A percentile compares a stretch with the other conserved stretches of the same genome.
phyloP scores from a whole-genome alignment of 2,888 invertebrate species.

The Acronicta aceris region DNA sequence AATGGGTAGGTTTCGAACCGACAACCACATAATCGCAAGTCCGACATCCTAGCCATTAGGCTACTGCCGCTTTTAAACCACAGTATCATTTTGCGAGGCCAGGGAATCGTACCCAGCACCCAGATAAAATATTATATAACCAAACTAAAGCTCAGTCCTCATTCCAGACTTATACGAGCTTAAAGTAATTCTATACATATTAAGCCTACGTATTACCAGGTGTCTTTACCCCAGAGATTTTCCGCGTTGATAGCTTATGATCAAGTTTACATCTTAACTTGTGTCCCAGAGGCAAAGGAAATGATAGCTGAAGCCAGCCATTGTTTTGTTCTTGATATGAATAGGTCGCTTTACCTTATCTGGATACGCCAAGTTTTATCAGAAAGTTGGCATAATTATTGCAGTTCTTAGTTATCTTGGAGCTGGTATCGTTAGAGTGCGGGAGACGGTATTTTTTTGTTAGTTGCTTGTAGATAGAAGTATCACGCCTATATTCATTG shows the following conservation, averaged over 20 bases:
- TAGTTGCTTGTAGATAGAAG: background rate
- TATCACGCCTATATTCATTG: no score
- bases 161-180: background rate
- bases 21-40: no score
- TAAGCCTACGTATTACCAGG: constrained; percentile 11
- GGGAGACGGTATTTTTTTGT: background rate
- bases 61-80: no score
- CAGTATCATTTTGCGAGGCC: no score
- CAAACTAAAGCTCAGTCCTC: no score
- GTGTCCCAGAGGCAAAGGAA: constrained; percentile 38
- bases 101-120: no score
- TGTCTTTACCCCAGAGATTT: constrained; percentile 33
- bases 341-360: constrained; percentile 37
- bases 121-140: no score
- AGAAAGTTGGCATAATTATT: constrained; percentile 17
- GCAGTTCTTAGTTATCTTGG: background rate
- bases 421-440: background rate
- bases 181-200: background rate
- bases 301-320: constrained; percentile 30
- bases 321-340: constrained; percentile 39
- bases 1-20: no score
- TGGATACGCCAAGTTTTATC: constrained; percentile 31
- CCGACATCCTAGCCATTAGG: no score
- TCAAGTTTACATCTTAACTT: constrained; percentile 50
- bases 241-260: constrained; percentile 38